Conservation (phyloP, 2,797 vertebrate genomes). For the Aphelocoma californica region DNA sequence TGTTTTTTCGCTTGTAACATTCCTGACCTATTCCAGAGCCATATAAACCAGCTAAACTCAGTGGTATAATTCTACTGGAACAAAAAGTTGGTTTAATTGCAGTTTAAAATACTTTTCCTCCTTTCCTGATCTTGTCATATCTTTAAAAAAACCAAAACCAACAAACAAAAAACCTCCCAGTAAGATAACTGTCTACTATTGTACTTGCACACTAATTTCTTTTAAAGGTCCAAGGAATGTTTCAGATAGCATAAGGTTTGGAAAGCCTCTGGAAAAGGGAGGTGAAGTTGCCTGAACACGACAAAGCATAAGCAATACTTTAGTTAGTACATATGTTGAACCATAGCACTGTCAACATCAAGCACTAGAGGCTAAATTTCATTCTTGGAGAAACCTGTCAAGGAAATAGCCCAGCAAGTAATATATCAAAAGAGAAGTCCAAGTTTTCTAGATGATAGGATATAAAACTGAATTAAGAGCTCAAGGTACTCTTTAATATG, state of each 20-base stretch:
- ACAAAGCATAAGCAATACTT: background rate
- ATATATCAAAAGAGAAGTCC: background rate
- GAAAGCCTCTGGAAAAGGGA: background rate
- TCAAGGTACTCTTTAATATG: background rate
- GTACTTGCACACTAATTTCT: background rate
- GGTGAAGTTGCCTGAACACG: background rate
- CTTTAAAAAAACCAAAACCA: background rate
- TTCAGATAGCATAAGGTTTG: background rate
- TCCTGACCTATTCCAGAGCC: background rate
- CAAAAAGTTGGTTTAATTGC: background rate
- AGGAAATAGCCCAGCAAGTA: background rate
- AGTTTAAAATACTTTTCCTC: background rate
- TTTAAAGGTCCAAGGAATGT: background rate
- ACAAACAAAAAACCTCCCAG: background rate
- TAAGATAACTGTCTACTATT: background rate
- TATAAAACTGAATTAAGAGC: background rate
- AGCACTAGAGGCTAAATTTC: background rate
- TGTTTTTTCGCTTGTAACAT: background rate
- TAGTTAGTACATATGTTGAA: background rate
- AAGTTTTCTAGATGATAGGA: background rate
- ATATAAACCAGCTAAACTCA: background rate
- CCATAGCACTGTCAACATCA: background rate
- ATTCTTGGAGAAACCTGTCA: background rate
- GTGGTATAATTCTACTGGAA: background rate
- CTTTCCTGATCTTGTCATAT: background rate